A percentile compares a stretch with the other conserved stretches of the same genome.
Evolutionary conservation across 1,140 invertebrate genomes (phyloP).

Genomic region (Bombus haemorrhoidalis): DNA sequence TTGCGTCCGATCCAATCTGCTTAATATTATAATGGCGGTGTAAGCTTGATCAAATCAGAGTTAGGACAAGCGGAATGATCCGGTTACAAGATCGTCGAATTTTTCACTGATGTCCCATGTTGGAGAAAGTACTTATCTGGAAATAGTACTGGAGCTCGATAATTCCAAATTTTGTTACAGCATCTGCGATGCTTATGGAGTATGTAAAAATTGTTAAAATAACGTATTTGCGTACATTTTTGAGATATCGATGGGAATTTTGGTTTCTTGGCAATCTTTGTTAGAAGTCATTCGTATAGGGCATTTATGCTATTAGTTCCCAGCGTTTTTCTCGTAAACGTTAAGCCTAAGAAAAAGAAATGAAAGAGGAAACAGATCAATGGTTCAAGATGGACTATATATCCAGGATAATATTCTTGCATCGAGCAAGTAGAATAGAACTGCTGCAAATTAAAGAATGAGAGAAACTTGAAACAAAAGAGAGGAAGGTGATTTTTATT

Average conservation of each 20-base stretch:
- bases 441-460: no score
- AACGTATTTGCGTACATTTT: not conserved
- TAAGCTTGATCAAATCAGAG: not conserved
- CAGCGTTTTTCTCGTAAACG: no score
- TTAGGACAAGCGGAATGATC: not conserved
- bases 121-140: not conserved
- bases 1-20: slow-evolving; percentile 12
- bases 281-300: not conserved
- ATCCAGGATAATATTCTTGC: no score
- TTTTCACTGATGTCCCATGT: not conserved
- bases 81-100: not conserved
- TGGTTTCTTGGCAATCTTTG: not conserved
- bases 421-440: no score
- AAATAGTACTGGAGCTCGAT: not conserved
- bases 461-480: no score
- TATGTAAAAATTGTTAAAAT: not conserved
- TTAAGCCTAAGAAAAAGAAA: no score
- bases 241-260: not conserved
- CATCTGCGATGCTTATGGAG: no score
- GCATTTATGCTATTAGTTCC: no score
- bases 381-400: no score
- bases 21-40: slow-evolving; percentile 8
- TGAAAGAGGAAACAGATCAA: no score
- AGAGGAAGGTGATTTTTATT: no score
- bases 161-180: not conserved